These are phyloP conservation scores for Rhabdomys pumilio DNA, from an alignment of 2,797 vertebrate species.

Conservation along the genomic window DNA sequence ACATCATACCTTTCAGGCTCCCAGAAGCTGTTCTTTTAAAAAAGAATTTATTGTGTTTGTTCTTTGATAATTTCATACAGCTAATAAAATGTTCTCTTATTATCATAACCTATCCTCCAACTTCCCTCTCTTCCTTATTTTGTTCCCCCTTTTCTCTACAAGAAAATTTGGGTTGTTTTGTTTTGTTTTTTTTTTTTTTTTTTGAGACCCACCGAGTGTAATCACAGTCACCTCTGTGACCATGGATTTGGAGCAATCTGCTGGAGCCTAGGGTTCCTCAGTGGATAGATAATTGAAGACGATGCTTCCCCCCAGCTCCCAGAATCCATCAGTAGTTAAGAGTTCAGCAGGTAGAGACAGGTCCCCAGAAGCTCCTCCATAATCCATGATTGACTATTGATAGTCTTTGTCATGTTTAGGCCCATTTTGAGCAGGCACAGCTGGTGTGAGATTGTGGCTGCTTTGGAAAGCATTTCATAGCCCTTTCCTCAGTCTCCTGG, in stretches of 20 bases:
- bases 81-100: not conserved
- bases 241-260: not conserved
- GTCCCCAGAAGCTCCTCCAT: not conserved
- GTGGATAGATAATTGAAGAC: not conserved
- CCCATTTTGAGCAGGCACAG: not conserved
- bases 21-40: not conserved
- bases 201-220: not conserved
- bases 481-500: not conserved
- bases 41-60: not conserved
- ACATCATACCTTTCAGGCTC: not conserved
- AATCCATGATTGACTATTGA: not conserved
- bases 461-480: not conserved
- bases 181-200: not conserved
- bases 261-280: not conserved
- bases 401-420: not conserved
- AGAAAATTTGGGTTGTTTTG: not conserved
- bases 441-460: not conserved
- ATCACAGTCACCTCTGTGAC: not conserved
- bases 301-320: too few relatives aligned
- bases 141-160: not conserved
- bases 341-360: not conserved
- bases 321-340: not conserved
- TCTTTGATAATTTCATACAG: not conserved
- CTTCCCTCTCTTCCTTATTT: not conserved
- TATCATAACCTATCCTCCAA: not conserved